phyloP scores from a whole-genome alignment of 2,888 invertebrate genomes.

The Neoascia interrupta region DNA sequence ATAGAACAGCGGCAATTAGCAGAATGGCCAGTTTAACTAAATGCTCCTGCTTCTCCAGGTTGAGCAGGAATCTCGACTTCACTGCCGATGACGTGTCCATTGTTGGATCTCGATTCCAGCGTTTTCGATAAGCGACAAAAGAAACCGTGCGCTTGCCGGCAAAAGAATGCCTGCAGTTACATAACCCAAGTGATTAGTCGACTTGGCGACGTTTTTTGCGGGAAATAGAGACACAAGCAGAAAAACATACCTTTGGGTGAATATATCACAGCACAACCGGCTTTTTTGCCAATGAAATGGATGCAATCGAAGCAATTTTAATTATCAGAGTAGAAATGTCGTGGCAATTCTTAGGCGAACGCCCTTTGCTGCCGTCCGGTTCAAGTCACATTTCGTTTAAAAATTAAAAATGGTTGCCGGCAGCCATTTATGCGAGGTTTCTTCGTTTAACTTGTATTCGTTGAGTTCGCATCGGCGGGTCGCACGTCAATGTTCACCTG shows the following conservation, averaged over 20 bases:
- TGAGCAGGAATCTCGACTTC: constrained; percentile 77
- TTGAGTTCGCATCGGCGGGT: constrained; percentile 2
- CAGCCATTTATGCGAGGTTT: constrained; percentile 35
- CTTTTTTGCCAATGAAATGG: constrained; percentile 39
- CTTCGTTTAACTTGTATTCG: constrained; percentile 17
- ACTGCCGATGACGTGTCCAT: constrained; percentile 71
- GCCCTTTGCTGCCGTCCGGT: constrained; percentile 61
- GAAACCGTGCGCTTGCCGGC: constrained; percentile 46
- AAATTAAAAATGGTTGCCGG: constrained; percentile 58
- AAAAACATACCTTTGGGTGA: constrained; percentile 20
- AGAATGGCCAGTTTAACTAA: constrained; percentile 90
- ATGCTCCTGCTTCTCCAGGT: constrained; percentile 90
- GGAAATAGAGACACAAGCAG: not conserved
- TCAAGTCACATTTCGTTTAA: constrained; percentile 65
- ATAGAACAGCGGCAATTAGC: constrained; percentile 93
- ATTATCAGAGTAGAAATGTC: constrained; percentile 47
- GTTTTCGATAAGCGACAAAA: no score
- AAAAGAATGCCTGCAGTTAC: constrained; percentile 1
- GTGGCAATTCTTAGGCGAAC: constrained; percentile 68
- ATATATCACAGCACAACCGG: constrained; percentile 59
- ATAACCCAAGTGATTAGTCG: constrained; percentile 15
- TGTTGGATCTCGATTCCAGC: not conserved
- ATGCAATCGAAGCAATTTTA: constrained; percentile 19
- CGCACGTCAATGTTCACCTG: constrained; percentile 25
- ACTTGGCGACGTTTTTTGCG: not conserved